Evolutionary conservation across 2,888 invertebrate species (phyloP), one percentile per base, ranked within the genome.

Genomic region (Nomada fabriciana): DNA sequence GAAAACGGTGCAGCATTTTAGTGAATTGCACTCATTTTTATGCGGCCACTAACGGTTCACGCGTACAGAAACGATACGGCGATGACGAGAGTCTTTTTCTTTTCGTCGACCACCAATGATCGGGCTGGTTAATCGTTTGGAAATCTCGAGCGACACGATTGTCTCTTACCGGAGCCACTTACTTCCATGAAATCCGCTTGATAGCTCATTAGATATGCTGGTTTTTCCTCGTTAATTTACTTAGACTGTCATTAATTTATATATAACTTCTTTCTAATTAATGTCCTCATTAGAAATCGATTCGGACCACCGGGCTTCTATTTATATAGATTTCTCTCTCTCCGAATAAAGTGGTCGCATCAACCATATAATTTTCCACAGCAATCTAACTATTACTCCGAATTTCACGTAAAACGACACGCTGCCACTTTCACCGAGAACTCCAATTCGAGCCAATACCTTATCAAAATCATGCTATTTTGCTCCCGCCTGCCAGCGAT

Each of bases 151-250:
- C 59, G 42, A 36, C 13, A 11, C 57, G 61, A 59, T 63, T 74
- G 36, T 69, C 72, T 65, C 75, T 67, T 47, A 20, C 29, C 9
- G 42, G 18, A 50, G 18, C 47, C 36, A 5, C 23, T 67, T 47
- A 53, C 71, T 72, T 70, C 81, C 73, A 61, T 64, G 73, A 76
- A 74, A 76, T 79, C 71, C 9, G 11, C 36, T 76, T 67, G 70
- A 75, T 70, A 74, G 60, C 20, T 80, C 63, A 67, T 80, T 80
- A 65, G 64, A 63, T 63, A 42, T 67, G 74, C 47, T 47, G 13
- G 7, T 64, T 60, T 71, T 68, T 76, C n/a, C 55, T n/a, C 43
- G 18, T 3, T 36, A 5, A 67, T 47, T 63, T 5, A 10, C 13
- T 18, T 0, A 7, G 15, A 36, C 18, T 18, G 25, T 43, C 29